A percentile compares a stretch with the other conserved stretches of the same genome.
Conservation (phyloP, 2,113 vertebrate species). For the Oceanites oceanicus region DNA sequence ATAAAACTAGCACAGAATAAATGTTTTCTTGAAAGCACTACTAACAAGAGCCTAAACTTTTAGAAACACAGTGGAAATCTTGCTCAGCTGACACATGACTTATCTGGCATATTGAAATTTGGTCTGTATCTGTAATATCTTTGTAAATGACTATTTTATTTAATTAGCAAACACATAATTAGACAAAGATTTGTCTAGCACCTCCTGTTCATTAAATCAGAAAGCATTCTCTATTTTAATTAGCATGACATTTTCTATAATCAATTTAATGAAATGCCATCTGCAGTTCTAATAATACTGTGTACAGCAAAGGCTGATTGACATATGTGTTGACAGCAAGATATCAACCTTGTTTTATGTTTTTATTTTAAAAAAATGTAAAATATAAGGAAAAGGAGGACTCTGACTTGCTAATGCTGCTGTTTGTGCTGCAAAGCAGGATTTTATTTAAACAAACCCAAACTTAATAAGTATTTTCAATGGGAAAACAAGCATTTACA, state of each 20-base stretch:
- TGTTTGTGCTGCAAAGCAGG: neutral
- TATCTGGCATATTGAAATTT: constrained; percentile 7
- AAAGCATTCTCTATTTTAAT: constrained; percentile 54
- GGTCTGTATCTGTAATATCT: constrained; percentile 25
- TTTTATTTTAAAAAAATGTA: neutral
- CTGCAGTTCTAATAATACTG: constrained; percentile 24
- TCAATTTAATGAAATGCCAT: constrained; percentile 39
- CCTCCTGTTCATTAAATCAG: constrained; percentile 48
- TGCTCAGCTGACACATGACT: neutral
- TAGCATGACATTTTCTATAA: constrained; percentile 49
- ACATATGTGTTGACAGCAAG: neutral
- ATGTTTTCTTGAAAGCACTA: neutral
- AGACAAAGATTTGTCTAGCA: constrained; percentile 58
- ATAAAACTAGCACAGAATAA: neutral
- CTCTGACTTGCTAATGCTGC: neutral
- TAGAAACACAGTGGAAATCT: neutral
- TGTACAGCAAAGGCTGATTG: constrained; percentile 23
- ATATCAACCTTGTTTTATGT: neutral
- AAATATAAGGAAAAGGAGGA: neutral
- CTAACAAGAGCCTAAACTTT: neutral
- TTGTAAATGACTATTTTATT: constrained; percentile 40
- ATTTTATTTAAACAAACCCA: neutral
- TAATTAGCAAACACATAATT: constrained; percentile 57
- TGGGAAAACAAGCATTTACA: neutral
- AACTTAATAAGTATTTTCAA: neutral